Evolutionary conservation across 1,140 invertebrate genomes (phyloP).

Genomic region (Luehdorfia chinensis): DNA sequence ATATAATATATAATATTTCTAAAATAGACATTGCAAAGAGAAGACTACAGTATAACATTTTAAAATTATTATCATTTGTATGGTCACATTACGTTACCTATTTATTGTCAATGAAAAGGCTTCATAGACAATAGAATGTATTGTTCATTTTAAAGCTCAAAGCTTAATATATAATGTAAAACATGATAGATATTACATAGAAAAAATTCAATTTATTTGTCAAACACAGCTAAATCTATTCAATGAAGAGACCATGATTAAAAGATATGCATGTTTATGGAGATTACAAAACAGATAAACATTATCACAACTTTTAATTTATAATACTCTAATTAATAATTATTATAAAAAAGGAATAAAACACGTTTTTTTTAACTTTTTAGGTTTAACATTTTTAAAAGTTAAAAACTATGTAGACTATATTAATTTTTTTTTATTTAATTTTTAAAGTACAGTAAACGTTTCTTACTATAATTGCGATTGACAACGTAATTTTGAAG

Average conservation of each 20-base stretch:
- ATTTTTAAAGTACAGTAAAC: too few relatives aligned
- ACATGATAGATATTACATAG: constrained; percentile 26
- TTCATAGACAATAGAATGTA: constrained; percentile 18
- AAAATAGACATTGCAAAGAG: constrained; percentile 30
- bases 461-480: constrained; percentile 72
- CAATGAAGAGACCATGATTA: constrained; percentile 38
- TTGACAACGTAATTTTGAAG: constrained; percentile 53
- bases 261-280: constrained; percentile 12
- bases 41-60: constrained; percentile 42
- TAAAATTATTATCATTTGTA: constrained; percentile 46
- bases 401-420: too few relatives aligned
- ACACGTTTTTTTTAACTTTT: too few relatives aligned
- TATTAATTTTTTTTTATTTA: not conserved
- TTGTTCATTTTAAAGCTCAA: constrained; percentile 34
- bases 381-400: too few relatives aligned
- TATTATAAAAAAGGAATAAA: too few relatives aligned
- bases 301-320: constrained; percentile 5
- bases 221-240: constrained; percentile 70
- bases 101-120: constrained; percentile 48
- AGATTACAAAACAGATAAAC: not conserved
- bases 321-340: constrained; percentile 1
- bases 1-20: constrained; percentile 23
- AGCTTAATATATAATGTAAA: constrained; percentile 24
- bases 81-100: constrained; percentile 37
- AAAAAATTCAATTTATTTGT: constrained; percentile 59